Percentiles rank a stretch among this genome's conserved stretches.
Conservation (phyloP, 2,797 vertebrate genomes). For the Miichthys miiuy region DNA sequence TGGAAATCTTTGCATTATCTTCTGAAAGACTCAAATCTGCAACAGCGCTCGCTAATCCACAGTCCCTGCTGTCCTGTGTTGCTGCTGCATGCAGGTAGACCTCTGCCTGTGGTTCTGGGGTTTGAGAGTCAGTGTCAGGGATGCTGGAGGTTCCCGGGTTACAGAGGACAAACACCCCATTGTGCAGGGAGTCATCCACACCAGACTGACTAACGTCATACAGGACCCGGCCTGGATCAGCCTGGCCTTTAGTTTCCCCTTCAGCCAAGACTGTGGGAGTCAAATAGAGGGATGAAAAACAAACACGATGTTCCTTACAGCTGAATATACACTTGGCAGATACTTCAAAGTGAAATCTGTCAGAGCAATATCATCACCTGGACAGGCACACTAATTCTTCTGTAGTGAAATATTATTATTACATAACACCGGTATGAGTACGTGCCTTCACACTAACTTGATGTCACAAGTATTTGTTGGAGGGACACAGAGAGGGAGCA, state of each 20-base stretch:
- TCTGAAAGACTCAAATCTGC: background rate
- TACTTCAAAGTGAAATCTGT: conserved; percentile 47
- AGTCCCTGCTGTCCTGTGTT: background rate
- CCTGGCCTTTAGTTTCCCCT: conserved; percentile 33
- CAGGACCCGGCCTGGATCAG: conserved; percentile 31
- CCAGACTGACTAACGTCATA: conserved; percentile 23
- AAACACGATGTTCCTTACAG: conserved; percentile 64
- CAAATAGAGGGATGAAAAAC: conserved; percentile 69
- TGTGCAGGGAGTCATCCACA: conserved; percentile 37
- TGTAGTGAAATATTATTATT: conserved; percentile 1
- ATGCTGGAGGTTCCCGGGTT: conserved; percentile 72
- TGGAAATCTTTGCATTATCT: background rate
- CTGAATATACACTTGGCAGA: conserved; percentile 63
- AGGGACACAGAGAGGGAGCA: background rate
- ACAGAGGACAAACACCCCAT: conserved; percentile 71
- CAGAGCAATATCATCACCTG: conserved; percentile 11
- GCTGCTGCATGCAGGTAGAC: background rate
- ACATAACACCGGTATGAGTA: background rate
- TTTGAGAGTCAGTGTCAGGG: conserved; percentile 33
- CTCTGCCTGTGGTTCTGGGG: background rate
- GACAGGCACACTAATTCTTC: conserved; percentile 8
- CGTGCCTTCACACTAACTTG: background rate
- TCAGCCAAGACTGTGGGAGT: conserved; percentile 57
- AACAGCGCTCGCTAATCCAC: background rate
- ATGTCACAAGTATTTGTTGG: background rate